Evolutionary conservation across 2,797 vertebrate species (phyloP).

Genomic region (Oreonectes daqikongensis): DNA sequence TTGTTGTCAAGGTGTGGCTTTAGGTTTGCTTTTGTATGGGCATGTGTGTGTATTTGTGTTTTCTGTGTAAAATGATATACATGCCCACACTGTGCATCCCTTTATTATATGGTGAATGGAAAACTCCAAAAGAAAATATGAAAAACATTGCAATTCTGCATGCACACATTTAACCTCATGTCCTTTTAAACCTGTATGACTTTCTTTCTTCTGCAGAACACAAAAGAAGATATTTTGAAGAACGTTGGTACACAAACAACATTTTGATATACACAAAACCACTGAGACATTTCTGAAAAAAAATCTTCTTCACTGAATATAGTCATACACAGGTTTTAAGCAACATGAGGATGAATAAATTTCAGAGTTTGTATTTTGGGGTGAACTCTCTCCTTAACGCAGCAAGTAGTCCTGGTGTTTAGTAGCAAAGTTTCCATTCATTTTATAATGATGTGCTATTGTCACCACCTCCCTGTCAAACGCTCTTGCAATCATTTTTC

Average conservation of each 20-base stretch:
- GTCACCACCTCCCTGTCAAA: not conserved
- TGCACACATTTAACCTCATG: not conserved
- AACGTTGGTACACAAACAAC: too few species aligned
- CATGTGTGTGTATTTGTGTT: constrained; percentile 21
- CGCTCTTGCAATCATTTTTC: not conserved
- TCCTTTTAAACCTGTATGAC: too few species aligned
- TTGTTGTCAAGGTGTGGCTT: constrained; percentile 60
- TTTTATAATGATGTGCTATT: not conserved
- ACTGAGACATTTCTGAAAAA: too few species aligned
- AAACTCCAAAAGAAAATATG: constrained; percentile 24
- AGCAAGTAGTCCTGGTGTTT: not conserved
- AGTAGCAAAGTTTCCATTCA: not conserved
- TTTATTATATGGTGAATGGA: constrained; percentile 2
- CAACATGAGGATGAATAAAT: too few species aligned
- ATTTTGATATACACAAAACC: too few species aligned
- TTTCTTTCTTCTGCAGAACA: too few species aligned
- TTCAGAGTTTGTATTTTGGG: too few species aligned
- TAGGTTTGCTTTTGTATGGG: constrained; percentile 45
- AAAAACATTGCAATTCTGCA: constrained; percentile 6
- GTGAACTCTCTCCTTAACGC: not conserved
- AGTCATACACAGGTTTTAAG: too few species aligned
- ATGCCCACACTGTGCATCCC: not conserved
- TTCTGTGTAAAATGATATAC: constrained; percentile 17
- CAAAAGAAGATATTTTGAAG: too few species aligned
- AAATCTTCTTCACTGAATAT: too few species aligned